Base-by-base conservation (phyloP, 2,888 invertebrate genomes). In the Polyommatus icarus region DNA sequence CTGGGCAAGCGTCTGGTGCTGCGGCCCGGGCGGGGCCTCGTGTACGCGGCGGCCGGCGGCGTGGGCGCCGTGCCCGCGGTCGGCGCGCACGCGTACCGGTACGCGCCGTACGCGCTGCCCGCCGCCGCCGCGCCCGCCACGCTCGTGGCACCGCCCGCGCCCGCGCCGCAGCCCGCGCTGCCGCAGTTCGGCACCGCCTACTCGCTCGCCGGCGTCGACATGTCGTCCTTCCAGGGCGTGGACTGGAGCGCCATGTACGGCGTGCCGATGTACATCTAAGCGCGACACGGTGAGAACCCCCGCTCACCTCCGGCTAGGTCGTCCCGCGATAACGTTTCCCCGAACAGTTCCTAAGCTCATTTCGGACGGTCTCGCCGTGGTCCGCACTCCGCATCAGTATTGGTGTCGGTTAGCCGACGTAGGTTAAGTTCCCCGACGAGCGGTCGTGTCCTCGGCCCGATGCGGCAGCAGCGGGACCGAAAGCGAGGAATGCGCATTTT, bases 241-340 rank as follows among this genome's bases (percentile, higher is more conserved):
- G 98, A 98, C 92, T 98, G 98, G 98, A 96, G 96, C 86, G 96
- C 97, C 85, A 97, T 98, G 97, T 98, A 98, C 91, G 97, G 98
- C 87, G 97, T 98, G 94, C 98, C 98, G 89, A 98, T 98, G 98
- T 98, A 98, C 95, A 97, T 98, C 89, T 97, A 96, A 95, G 90
- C 75, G 50, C 50, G 29, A 82, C 79, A 77, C 75, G 77, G 76
- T 72, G 78, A 73, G 84, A 85, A 83, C 85, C 86, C 87, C 87
- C 88, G 87, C 85, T 87, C 86, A 85, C 87, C 88, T 87, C 85
- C 87, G 85, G 85, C 85, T 84, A 84, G 83, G 85, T 83, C 82
- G 81, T 81, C 80, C 81, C 77, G 82, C 82, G 82, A 81, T 81
- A 80, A 82, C 82, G 82, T 84, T 84, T 82, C 82, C 82, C 85